phyloP scores from a whole-genome alignment of 53 echinoderm and acorn worm genomes.

The Stichopus horrens region DNA sequence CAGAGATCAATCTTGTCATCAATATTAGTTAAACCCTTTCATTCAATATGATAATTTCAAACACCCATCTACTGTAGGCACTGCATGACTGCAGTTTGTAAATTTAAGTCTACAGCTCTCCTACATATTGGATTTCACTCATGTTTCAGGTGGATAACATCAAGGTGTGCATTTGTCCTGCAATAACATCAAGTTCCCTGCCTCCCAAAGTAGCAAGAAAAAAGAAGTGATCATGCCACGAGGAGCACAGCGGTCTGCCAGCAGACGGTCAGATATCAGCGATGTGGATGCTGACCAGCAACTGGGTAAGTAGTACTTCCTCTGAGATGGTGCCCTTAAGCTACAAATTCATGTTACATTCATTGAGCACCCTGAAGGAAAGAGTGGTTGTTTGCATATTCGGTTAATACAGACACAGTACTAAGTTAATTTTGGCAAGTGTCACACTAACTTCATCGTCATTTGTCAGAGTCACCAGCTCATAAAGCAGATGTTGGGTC shows the following conservation, averaged over 20 bases:
- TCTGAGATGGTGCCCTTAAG: neutral
- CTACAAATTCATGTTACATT: neutral
- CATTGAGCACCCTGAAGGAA: neutral
- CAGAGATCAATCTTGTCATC: no score
- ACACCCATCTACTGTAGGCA: no score
- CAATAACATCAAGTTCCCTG: no score
- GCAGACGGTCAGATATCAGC: constrained; percentile 94
- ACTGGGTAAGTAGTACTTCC: constrained; percentile 64
- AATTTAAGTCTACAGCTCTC: no score
- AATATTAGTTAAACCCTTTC: no score
- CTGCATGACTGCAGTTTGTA: no score
- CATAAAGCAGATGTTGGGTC: no score
- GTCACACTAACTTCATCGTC: no score
- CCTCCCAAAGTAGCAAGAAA: no score
- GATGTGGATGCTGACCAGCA: constrained; percentile 99
- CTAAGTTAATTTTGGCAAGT: no score
- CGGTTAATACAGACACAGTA: neutral
- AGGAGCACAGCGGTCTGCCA: constrained; percentile 87
- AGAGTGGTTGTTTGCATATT: neutral
- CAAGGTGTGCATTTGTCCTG: neutral
- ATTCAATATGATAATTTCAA: no score
- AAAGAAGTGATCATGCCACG: constrained; percentile 69
- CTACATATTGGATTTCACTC: neutral
- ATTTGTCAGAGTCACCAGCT: no score
- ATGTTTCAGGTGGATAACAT: neutral